These are phyloP conservation scores for Liparis tanakae DNA, from an alignment of 2,797 vertebrate species.

Conservation along the genomic window DNA sequence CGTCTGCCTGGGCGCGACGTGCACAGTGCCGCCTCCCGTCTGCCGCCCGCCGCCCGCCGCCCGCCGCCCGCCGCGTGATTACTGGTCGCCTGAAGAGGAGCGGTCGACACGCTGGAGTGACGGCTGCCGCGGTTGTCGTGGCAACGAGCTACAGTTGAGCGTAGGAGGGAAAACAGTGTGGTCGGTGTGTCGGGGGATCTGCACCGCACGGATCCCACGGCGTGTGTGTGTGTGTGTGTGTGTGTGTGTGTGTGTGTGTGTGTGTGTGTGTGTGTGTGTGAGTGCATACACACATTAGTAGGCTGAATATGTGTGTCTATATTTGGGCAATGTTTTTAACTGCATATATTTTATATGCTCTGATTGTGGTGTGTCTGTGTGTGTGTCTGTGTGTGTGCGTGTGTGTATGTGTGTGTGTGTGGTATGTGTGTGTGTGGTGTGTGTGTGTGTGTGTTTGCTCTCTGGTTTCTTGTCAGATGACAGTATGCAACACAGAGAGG, in stretches of 20 bases:
- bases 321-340: background rate
- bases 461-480: conserved; percentile 38
- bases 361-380: background rate
- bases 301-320: conserved; percentile 1
- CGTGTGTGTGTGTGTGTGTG: conserved; percentile 1
- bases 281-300: conserved; percentile 1
- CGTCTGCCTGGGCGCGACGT: too few species aligned
- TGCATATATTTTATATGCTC: background rate
- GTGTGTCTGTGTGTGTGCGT: background rate
- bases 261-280: conserved; percentile 9
- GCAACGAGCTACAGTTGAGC: conserved; percentile 71
- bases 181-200: conserved; percentile 66
- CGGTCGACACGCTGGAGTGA: conserved; percentile 67
- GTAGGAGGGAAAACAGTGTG: conserved; percentile 77
- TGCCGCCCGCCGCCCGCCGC: too few species aligned
- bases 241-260: background rate
- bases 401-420: conserved; percentile 10
- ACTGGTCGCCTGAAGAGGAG: conserved; percentile 73
- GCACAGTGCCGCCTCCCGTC: too few species aligned
- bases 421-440: conserved; percentile 12
- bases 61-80: conserved; percentile 76
- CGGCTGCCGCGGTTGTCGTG: conserved; percentile 67
- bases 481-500: background rate
- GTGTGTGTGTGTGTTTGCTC: conserved; percentile 21
- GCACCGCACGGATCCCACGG: conserved; percentile 47